phyloP scores from a whole-genome alignment of 2,113 vertebrate species.

The Melanostigma gelatinosum region DNA sequence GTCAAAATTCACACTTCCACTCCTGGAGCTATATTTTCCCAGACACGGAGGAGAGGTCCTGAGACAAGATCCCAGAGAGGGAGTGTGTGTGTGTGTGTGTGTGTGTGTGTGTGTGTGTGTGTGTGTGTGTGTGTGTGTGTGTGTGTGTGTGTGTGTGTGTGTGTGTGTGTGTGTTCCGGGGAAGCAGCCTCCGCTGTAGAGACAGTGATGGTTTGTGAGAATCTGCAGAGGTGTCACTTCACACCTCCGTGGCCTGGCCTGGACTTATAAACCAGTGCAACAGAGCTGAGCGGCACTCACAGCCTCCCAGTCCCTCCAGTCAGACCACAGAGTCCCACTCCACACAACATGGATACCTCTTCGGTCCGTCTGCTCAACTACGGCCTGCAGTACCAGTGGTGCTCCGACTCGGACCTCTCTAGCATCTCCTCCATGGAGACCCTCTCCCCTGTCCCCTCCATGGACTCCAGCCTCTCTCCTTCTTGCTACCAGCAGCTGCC shows the following conservation, averaged over 20 bases:
- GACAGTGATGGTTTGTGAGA: slow-evolving; percentile 76
- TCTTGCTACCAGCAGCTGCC: slow-evolving; percentile 63
- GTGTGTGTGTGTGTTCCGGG: slow-evolving; percentile 56
- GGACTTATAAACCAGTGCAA: slow-evolving; percentile 80
- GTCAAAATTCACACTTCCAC: slow-evolving; percentile 86
- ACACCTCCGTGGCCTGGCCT: slow-evolving; percentile 80
- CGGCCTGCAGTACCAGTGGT: slow-evolving; percentile 80
- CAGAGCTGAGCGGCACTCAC: slow-evolving; percentile 64
- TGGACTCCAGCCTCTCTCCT: slow-evolving; percentile 80
- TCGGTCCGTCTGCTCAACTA: slow-evolving; percentile 62
- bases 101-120: slow-evolving; percentile 50
- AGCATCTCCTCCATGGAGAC: slow-evolving; percentile 81
- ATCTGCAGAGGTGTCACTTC: slow-evolving; percentile 86
- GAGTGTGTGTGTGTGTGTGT: slow-evolving; percentile 15
- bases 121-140: slow-evolving; percentile 50
- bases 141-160: slow-evolving; percentile 49
- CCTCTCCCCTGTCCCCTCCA: slow-evolving; percentile 77
- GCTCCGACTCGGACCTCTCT: slow-evolving; percentile 83
- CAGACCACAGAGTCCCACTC: slow-evolving; percentile 48
- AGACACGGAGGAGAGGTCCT: slow-evolving; percentile 64
- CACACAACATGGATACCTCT: slow-evolving; percentile 79
- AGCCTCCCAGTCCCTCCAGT: slow-evolving; percentile 46
- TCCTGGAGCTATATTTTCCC: slow-evolving; percentile 81
- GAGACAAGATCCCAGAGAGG: slow-evolving; percentile 33
- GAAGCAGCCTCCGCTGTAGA: slow-evolving; percentile 48